Evolutionary conservation across 2,113 vertebrate species (phyloP), one percentile per base, ranked within the genome.

Genomic region (Gnathonemus longibarbis): DNA sequence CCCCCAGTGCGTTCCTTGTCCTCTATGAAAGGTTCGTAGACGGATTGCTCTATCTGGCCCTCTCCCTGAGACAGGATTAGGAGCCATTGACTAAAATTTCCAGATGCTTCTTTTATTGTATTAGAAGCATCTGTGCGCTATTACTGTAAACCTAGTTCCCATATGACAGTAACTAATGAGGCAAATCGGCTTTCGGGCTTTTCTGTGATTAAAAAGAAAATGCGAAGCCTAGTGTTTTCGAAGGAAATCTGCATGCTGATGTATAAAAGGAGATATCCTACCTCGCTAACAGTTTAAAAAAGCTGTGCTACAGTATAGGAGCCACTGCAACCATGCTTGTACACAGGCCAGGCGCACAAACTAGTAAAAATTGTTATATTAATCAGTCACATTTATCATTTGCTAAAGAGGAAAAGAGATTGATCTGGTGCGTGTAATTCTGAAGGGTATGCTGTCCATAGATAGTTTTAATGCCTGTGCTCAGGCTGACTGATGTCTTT

Each of bases 111-210:
- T 85, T 27, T 84, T 19, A 90, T 84, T 58, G 50, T 62, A 66
- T 86, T 88, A 62, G 90, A 92, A 84, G 91, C 94, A 96, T 95
- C 94, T 95, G 95, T 48, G 17, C 90, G 89, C 92, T 89, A 92
- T 95, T 95, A 93, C 90, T 86, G 66, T 77, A 80, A 92, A 90
- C 83, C 50, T 91, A 92, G 90, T 92, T 92, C 91, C 74, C 88
- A 89, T 74, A 50, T 92, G 91, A 93, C 90, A 92, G 91, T 91
- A 93, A 93, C 91, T 92, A 94, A 94, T 92, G 92, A 91, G 91
- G 87, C 91, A 93, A 92, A 91, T 93, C 91, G 90, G 90, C 91
- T 85, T 21, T 42, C 86, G 52, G 31, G 92, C 93, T 93, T 90
- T 70, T 52, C 46, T 46, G 88, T 90, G 89, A 90, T 93, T 93